Evolutionary conservation across 2,888 invertebrate species (phyloP), one percentile per base, ranked within the genome.

Genomic region (Tubulanus polymorphus): DNA sequence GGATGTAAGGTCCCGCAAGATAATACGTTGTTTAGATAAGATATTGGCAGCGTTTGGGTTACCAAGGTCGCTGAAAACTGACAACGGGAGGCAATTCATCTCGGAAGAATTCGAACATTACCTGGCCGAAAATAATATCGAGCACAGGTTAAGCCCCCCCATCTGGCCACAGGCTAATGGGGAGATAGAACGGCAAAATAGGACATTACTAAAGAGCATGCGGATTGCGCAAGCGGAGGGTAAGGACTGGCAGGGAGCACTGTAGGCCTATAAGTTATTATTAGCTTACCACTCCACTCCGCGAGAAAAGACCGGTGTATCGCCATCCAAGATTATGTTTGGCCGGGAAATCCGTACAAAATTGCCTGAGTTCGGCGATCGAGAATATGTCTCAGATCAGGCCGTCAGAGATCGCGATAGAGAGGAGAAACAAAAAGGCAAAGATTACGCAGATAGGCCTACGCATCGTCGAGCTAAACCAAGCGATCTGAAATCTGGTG

Each of bases 131-230:
- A 55, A 62, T 35, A 57, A 53, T 6, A 58, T 65, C 20, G 15
- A 49, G 29, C 61, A 63, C 25, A 37, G 46, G 20, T n/a, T 15
- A 3, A 54, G 48, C 8, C 61, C 60, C 12, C 60, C 64, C 2
- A 48, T 63, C 25, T 53, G 55, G 28, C 61, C 65, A 12, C 50
- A 51, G 12, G 63, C 62, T 25, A 67, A 63, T 48, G 60, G 64
- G 2, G 59, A 63, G 32, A 58, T 62, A 3, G 60, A 65, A 48
- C 27, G 61, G n/a, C 63, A 63, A 30, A 65, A 67, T 53, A 10
- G 56, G 12, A 54, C 59, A n/a, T 27, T 64, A 10, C 28, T 63
- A 35, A 66, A 66, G 55, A 26, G 55, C 2, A 48, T 65, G 10
- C 20, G 51, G 20, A 63, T 65, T 25, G 54, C 63, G 2, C 54